phyloP scores from a whole-genome alignment of 2,113 vertebrate species.

The Xiphias gladius region DNA sequence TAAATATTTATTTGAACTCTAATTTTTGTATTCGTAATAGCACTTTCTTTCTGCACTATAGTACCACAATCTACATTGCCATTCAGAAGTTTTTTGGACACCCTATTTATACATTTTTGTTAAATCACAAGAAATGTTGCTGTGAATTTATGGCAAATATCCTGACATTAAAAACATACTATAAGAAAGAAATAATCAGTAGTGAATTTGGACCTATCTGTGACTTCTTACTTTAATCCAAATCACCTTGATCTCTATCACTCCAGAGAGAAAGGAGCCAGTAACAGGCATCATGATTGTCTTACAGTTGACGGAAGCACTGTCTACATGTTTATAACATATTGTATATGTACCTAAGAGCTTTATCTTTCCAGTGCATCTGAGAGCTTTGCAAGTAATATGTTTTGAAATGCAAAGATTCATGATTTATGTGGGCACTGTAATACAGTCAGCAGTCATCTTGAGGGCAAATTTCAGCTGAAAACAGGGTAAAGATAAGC shows the following conservation, averaged over 20 bases:
- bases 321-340: not conserved
- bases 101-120: not conserved
- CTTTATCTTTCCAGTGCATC: not conserved
- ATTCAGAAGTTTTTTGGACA: not conserved
- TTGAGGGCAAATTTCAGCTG: not conserved
- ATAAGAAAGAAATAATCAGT: not conserved
- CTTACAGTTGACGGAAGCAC: not conserved
- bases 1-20: not conserved
- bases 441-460: not conserved
- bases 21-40: not conserved
- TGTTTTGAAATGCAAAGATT: not conserved
- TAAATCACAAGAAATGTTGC: not conserved
- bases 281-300: not conserved
- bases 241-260: not conserved
- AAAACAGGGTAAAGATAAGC: constrained; percentile 10
- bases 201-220: not conserved
- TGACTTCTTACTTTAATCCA: not conserved
- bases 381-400: not conserved
- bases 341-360: not conserved
- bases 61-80: not conserved
- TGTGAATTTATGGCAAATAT: not conserved
- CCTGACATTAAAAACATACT: not conserved
- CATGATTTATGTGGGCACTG: not conserved
- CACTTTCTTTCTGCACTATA: not conserved
- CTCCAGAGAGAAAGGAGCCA: not conserved